A percentile compares a stretch with the other conserved stretches of the same genome.
Conservation (phyloP, 2,888 invertebrate species). For the Synanthedon andrenaeformis region DNA sequence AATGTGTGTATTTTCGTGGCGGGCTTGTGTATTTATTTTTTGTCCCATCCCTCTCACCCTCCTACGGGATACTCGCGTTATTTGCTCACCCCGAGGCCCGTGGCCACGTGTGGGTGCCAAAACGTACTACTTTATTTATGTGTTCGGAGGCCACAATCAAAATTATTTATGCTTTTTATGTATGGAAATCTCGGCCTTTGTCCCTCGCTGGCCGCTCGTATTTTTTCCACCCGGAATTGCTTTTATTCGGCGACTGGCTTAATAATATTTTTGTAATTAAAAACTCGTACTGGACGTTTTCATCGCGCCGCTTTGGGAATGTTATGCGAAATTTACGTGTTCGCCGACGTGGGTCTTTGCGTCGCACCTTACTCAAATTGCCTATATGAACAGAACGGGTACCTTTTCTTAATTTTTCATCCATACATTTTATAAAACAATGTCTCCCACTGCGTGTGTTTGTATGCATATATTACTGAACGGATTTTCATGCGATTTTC, state of each 20-base stretch:
- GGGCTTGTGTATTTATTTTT: slow-evolving; percentile 61
- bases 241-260: slow-evolving; percentile 56
- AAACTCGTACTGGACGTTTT: slow-evolving; percentile 47
- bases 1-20: slow-evolving; percentile 53
- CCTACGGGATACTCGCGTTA: slow-evolving; percentile 41
- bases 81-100: slow-evolving; percentile 46
- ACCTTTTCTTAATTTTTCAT: background rate
- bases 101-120: slow-evolving; percentile 37
- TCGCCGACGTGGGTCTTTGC: slow-evolving; percentile 3
- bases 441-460: too few relatives aligned
- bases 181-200: slow-evolving; percentile 54
- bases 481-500: too few relatives aligned
- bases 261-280: slow-evolving; percentile 66
- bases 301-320: slow-evolving; percentile 23
- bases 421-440: too few relatives aligned
- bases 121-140: slow-evolving; percentile 55
- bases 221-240: slow-evolving; percentile 41
- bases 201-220: slow-evolving; percentile 24
- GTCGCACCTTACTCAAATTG: background rate
- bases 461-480: too few relatives aligned
- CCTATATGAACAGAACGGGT: background rate
- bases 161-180: slow-evolving; percentile 62
- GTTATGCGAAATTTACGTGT: slow-evolving; percentile 39
- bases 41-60: slow-evolving; percentile 17
- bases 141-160: slow-evolving; percentile 50